Evolutionary conservation across 2,888 invertebrate species (phyloP).

Genomic region (Poecilobothrus nobilitatus): DNA sequence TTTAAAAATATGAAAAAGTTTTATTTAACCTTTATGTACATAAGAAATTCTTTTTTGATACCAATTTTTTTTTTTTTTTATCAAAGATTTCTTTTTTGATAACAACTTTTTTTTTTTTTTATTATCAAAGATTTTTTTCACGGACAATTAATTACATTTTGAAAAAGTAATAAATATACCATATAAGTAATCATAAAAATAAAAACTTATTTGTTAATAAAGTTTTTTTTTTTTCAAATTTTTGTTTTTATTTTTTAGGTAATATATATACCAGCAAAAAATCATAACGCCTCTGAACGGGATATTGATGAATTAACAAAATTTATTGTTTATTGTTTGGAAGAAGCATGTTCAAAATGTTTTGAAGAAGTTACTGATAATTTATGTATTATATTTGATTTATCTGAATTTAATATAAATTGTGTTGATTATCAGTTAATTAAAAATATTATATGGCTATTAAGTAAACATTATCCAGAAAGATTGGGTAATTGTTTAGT

Average conservation of each 20-base stretch:
- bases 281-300: conserved; percentile 60
- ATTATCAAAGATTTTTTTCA: too few species aligned
- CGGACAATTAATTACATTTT: too few species aligned
- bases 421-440: conserved; percentile 76
- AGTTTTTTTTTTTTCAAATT: too few species aligned
- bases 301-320: conserved; percentile 68
- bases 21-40: too few species aligned
- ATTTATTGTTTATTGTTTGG: conserved; percentile 69
- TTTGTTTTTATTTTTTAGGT: background rate
- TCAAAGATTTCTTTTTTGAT: too few species aligned
- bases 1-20: too few species aligned
- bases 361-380: conserved; percentile 73
- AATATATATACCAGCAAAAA: conserved; percentile 68
- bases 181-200: too few species aligned
- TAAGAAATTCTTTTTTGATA: too few species aligned
- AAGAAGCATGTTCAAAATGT: conserved; percentile 66
- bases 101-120: too few species aligned
- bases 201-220: too few species aligned
- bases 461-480: conserved; percentile 70
- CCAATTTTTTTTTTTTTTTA: too few species aligned
- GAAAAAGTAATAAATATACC: too few species aligned
- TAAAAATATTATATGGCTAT: conserved; percentile 69
- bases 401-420: conserved; percentile 59
- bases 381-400: conserved; percentile 69
- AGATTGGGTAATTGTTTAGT: conserved; percentile 67